Evolutionary conservation across 2,888 invertebrate genomes (phyloP), one percentile per base, ranked within the genome.

Genomic region (Notodonta ziczac): DNA sequence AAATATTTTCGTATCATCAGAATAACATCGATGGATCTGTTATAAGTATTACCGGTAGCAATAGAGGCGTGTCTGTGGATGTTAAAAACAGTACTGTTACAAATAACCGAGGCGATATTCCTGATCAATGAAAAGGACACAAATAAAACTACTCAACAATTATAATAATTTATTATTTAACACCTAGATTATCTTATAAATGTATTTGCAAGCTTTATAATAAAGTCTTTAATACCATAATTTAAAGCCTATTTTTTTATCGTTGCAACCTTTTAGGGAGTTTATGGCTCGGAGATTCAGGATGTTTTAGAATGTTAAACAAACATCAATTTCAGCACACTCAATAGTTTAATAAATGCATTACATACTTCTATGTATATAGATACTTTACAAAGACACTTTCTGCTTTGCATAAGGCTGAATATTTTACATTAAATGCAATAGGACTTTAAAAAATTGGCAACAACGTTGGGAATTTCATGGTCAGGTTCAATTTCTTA

Each of bases 171-270:
- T 74, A 68, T 53, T 53, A 53, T 61, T 35, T 51, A 51, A 24
- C 24, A 24, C 24, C 60, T 65, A 71, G 60, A 67, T 67, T 75
- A 63, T 61, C 71, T 74, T 74, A 73, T 69, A 53, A 51, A 59
- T 61, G 62, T 70, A 66, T 55, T 59, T 68, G 56, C 64, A 74
- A 73, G 76, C 73, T 71, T 69, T 60, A 63, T 68, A 70, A 68
- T 72, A 73, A 76, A 65, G 60, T 71, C 56, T 64, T 24, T 24
- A 24, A 60, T 55, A 61, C 58, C 55, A 65, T 58, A 65, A 59
- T 69, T 74, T 76, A 72, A 73, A 76, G 73, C 74, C 67, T 67
- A 63, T 73, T 72, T 70, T 69, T 68, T 70, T 66, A 67, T 70
- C 70, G 70, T 73, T 76, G 67, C 64, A 73, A 60, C 61, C 61